A percentile compares a stretch with the other conserved stretches of the same genome.
phyloP scores from a whole-genome alignment of 2,797 vertebrate genomes.

The Scleropages formosus region DNA sequence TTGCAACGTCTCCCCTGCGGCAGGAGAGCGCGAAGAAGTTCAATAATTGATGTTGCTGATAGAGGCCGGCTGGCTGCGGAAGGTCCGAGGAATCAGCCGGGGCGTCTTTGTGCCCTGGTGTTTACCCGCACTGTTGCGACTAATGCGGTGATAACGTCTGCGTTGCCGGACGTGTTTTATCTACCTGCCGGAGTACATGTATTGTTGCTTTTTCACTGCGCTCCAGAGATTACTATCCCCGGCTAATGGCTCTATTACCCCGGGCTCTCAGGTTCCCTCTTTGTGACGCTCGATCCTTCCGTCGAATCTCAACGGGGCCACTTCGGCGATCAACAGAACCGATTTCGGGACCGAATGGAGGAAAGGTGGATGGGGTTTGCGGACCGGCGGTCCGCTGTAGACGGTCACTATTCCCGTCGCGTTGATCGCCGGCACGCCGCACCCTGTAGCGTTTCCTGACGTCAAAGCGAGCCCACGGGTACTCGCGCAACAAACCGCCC shows the following conservation, averaged over 20 bases:
- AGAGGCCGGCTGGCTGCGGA: background rate
- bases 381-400: too few species aligned
- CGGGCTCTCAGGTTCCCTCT: background rate
- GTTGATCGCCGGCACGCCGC: too few species aligned
- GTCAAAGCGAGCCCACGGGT: too few species aligned
- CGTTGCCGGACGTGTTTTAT: background rate
- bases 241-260: constrained; percentile 16
- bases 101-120: background rate
- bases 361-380: background rate
- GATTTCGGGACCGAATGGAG: background rate
- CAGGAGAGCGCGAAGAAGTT: too few species aligned
- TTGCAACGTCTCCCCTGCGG: too few species aligned
- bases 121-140: constrained; percentile 8
- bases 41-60: background rate
- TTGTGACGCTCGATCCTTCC: background rate
- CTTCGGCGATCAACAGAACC: background rate
- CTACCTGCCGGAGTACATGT: background rate
- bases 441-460: too few species aligned
- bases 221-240: constrained; percentile 18
- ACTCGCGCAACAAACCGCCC: too few species aligned
- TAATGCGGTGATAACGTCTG: constrained; percentile 27
- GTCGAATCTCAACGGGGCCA: background rate
- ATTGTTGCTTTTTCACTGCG: background rate
- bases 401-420: too few species aligned
- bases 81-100: background rate